Conservation (phyloP, 1,140 invertebrate species). For the Pseudomyrmex sp. region DNA sequence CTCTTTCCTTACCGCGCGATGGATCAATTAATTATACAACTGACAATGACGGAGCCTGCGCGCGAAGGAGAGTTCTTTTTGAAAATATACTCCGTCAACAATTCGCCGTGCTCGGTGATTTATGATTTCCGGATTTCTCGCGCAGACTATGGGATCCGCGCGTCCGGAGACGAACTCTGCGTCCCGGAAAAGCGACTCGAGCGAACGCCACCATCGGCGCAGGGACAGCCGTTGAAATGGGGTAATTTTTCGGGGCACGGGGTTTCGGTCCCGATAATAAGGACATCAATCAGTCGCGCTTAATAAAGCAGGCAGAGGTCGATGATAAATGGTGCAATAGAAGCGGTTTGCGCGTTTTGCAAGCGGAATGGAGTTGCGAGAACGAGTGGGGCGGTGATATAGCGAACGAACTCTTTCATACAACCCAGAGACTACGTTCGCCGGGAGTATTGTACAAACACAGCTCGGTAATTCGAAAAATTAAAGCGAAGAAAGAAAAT, state of each 20-base stretch:
- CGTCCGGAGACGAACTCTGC: conserved; percentile 53
- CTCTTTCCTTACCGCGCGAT: conserved; percentile 38
- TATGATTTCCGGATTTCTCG: conserved; percentile 62
- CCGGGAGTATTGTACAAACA: conserved; percentile 16
- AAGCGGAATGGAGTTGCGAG: neutral
- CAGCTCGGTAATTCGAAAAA: conserved; percentile 29
- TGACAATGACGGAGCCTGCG: conserved; percentile 50
- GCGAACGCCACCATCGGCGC: conserved; percentile 1
- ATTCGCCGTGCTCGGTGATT: conserved; percentile 47
- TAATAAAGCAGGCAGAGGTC: conserved; percentile 48
- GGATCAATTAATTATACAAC: conserved; percentile 61
- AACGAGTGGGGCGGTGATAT: too few species aligned
- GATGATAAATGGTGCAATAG: conserved; percentile 46
- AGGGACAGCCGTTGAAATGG: conserved; percentile 37
- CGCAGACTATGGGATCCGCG: conserved; percentile 21
- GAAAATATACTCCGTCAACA: conserved; percentile 59
- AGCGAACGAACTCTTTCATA: neutral
- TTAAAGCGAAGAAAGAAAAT: conserved; percentile 34
- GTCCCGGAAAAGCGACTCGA: conserved; percentile 54
- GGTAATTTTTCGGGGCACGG: conserved; percentile 49
- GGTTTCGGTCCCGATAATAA: conserved; percentile 34
- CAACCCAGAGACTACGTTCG: neutral
- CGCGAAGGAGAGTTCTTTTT: conserved; percentile 38
- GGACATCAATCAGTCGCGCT: conserved; percentile 30
- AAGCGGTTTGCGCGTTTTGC: neutral